Conservation (phyloP, 2,888 invertebrate species). For the Pseudococcus viburni region DNA sequence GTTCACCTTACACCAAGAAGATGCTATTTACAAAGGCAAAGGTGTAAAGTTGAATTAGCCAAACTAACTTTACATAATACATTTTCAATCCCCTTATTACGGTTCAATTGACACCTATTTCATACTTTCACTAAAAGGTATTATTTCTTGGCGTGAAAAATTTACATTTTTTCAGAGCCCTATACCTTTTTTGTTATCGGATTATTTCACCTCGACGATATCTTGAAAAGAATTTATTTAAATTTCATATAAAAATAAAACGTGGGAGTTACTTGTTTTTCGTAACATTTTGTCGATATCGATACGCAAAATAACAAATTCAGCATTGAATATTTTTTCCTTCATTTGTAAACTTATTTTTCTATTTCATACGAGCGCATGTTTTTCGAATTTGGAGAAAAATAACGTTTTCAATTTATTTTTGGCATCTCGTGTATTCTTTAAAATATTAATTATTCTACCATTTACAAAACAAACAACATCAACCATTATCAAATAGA, state of each 20-base stretch:
- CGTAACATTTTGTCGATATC: too few relatives aligned
- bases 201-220: neutral
- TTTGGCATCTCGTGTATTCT: too few relatives aligned
- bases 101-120: neutral
- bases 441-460: too few relatives aligned
- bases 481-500: constrained; percentile 65
- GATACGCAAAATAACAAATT: too few relatives aligned
- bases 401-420: too few relatives aligned
- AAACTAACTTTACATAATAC: constrained; percentile 29
- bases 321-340: too few relatives aligned
- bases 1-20: neutral
- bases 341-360: too few relatives aligned
- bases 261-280: too few relatives aligned
- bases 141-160: neutral
- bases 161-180: neutral
- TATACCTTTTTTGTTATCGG: neutral
- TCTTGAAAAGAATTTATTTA: neutral
- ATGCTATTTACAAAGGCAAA: neutral
- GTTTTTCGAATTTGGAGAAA: too few relatives aligned
- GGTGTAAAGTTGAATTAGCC: constrained; percentile 25
- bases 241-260: too few relatives aligned
- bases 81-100: constrained; percentile 40
- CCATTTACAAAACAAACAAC: too few relatives aligned
- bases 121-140: constrained; percentile 19
- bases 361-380: too few relatives aligned